phyloP scores from a whole-genome alignment of 2,113 vertebrate species.

The Onychorhynchus coronatus region DNA sequence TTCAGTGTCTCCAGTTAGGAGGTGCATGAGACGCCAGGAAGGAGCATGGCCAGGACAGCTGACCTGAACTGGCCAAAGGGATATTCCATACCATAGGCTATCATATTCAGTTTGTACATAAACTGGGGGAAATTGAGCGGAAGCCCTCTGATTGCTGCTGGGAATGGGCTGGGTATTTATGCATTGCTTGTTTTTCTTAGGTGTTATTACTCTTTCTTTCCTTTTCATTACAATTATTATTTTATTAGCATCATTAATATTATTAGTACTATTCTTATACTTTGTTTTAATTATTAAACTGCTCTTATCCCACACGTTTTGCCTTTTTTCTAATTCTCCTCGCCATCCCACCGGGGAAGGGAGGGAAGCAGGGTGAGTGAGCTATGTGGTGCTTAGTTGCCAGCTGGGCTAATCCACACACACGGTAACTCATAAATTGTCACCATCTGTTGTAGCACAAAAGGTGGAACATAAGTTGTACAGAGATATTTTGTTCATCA shows the following conservation, averaged over 20 bases:
- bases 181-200: background rate
- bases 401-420: background rate
- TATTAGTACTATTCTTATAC: background rate
- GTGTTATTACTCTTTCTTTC: background rate
- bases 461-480: background rate
- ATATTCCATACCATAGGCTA: background rate
- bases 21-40: background rate
- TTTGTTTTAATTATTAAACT: background rate
- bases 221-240: background rate
- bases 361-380: background rate
- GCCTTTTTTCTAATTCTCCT: background rate
- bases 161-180: too few relatives aligned
- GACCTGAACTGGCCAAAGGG: background rate
- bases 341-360: background rate
- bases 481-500: background rate
- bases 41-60: background rate
- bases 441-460: background rate
- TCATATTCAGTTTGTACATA: background rate
- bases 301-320: background rate
- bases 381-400: background rate
- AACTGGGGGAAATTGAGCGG: background rate
- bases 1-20: background rate
- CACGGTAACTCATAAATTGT: fast-evolving
- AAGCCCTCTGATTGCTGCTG: background rate
- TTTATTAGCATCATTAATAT: background rate